Base-by-base conservation (phyloP, 2,113 vertebrate genomes). In the Psilopsiagon aurifrons region DNA sequence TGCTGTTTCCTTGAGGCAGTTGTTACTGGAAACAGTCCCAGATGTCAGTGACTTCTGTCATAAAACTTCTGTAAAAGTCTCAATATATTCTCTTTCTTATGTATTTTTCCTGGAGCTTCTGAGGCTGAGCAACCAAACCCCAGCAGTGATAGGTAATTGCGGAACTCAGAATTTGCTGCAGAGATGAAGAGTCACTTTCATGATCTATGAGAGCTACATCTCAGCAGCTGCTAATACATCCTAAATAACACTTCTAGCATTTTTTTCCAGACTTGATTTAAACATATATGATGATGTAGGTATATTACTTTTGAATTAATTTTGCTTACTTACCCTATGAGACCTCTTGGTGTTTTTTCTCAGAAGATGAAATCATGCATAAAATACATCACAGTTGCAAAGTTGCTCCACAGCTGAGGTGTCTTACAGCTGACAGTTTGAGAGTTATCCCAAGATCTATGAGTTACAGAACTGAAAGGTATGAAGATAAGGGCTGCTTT, bases 11-110 rank as follows among this genome's bases (percentile, higher is more conserved):
- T 94, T 31, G n/a, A 57, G 46, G 68, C 24, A 90, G 33, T 59
- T 82, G 49, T 55, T 84, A 64, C 57, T 91, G 86, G 69, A 95
- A 95, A 70, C 33, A 46, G 25, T 88, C 59, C 60, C 55, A 78
- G 51, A 81, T 4, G 2, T 35, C 63, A 83, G 31, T 59, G 90
- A 91, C 51, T 73, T 59, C 24, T 74, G 57, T 63, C 90, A 81
- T 20, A 70, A 86, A 83, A 71, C 19, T 81, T 80, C 33, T 11
- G 24, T 54, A 85, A 66, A 86, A 66, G 11, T 18, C 46, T 60
- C 19, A 1, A 28, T 33, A n/a, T 60, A 33, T 93, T 82, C 43
- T 52, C 7, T 41, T 81, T 77, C 62, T 91, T 5, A 6, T 28
- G 12, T 63, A 44, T 78, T 91, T 89, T 73, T 74, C 16, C 55